Evolutionary conservation across 2,888 invertebrate species (phyloP).

Genomic region (Pemphredon lugubris): DNA sequence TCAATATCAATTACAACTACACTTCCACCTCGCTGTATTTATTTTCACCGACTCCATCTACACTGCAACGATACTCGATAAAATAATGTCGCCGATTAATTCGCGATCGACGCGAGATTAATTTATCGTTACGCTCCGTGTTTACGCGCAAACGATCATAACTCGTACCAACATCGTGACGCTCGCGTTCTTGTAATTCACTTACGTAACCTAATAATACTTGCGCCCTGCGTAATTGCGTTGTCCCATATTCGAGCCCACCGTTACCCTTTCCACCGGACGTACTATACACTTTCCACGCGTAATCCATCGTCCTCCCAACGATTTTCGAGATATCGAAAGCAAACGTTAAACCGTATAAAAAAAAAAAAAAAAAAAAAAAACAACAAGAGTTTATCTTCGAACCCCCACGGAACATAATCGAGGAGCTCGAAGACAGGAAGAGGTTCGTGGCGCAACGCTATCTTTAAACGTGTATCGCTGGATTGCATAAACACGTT

Average conservation of each 20-base stretch:
- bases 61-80: no score
- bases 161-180: slow-evolving; percentile 43
- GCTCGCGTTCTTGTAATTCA: slow-evolving; percentile 40
- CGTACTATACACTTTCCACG: no score
- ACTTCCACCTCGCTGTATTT: no score
- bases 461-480: no score
- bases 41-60: no score
- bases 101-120: slow-evolving; percentile 24
- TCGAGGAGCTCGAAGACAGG: slow-evolving; percentile 14
- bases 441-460: no score
- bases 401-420: slow-evolving; percentile 10
- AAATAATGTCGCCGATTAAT: no score
- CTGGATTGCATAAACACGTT: slow-evolving; percentile 10
- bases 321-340: slow-evolving; percentile 12
- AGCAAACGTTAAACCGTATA: no score
- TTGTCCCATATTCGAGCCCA: slow-evolving; percentile 56
- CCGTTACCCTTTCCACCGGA: slow-evolving; percentile 23
- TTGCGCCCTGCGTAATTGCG: slow-evolving; percentile 60
- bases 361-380: not conserved
- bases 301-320: slow-evolving; percentile 21
- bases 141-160: slow-evolving; percentile 43
- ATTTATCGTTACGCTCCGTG: slow-evolving; percentile 12
- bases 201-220: slow-evolving; percentile 62
- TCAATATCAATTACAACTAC: no score
- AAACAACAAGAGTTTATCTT: slow-evolving; percentile 5